Conservation (phyloP, 2,888 invertebrate species). For the Chymomyza procnemis region DNA sequence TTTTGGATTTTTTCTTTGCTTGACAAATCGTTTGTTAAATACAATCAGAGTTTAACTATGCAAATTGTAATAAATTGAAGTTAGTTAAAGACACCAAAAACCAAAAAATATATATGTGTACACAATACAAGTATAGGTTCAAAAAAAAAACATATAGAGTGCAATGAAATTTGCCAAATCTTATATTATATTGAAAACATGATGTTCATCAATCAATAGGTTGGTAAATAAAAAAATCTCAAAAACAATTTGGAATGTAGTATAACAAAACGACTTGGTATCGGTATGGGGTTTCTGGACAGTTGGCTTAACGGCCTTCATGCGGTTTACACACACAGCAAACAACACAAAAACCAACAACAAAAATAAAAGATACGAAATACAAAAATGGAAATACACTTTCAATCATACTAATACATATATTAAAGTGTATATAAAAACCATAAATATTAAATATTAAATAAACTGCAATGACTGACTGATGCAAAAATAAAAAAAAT, state of each 20-base stretch:
- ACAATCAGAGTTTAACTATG: conserved; percentile 72
- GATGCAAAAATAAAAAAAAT: neutral
- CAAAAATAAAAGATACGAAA: conserved; percentile 27
- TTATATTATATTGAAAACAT: conserved; percentile 53
- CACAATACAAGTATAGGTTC: conserved; percentile 24
- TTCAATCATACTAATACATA: conserved; percentile 19
- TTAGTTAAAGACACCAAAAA: conserved; percentile 49
- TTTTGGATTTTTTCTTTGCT: neutral
- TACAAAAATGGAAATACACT: conserved; percentile 28
- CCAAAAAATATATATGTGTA: conserved; percentile 18
- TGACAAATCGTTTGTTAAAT: conserved; percentile 27
- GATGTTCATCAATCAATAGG: conserved; percentile 24
- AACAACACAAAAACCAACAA: conserved; percentile 11
- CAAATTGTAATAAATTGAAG: conserved; percentile 75
- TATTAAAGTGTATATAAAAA: conserved; percentile 22
- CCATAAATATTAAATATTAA: neutral
- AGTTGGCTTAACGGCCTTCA: conserved; percentile 58
- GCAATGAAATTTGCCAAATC: conserved; percentile 34
- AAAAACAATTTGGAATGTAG: neutral
- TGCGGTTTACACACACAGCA: conserved; percentile 44
- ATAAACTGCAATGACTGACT: conserved; percentile 23
- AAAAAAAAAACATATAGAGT: conserved; percentile 9
- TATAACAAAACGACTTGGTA: conserved; percentile 26
- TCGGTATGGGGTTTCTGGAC: conserved; percentile 1
- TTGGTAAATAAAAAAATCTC: neutral